These are phyloP conservation scores for Halichoeres trimaculatus DNA, from an alignment of 2,113 vertebrate species.

Conservation along the genomic window DNA sequence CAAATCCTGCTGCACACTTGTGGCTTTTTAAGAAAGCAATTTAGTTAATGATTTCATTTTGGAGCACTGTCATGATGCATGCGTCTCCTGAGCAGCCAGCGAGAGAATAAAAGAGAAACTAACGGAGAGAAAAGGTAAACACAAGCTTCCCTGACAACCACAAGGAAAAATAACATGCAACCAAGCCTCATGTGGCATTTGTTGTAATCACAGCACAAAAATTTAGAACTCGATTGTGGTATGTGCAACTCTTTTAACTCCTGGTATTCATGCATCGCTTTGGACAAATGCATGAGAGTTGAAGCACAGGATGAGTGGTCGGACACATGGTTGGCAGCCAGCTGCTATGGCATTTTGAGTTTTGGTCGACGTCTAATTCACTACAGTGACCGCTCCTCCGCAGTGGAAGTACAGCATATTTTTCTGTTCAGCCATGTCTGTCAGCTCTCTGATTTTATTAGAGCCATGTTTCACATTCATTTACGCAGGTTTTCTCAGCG, in stretches of 20 bases:
- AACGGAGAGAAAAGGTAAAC: slow-evolving; percentile 68
- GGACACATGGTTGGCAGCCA: slow-evolving; percentile 62
- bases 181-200: slow-evolving; percentile 42
- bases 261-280: slow-evolving; percentile 9
- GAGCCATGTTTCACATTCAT: slow-evolving; percentile 78
- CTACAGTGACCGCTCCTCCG: slow-evolving; percentile 66
- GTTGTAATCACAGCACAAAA: slow-evolving; percentile 41
- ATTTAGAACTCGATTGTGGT: slow-evolving; percentile 38
- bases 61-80: slow-evolving; percentile 78
- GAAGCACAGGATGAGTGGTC: slow-evolving; percentile 54
- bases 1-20: slow-evolving; percentile 78
- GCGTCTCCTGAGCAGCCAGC: slow-evolving; percentile 50
- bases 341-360: slow-evolving; percentile 75
- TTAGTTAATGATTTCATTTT: slow-evolving; percentile 85
- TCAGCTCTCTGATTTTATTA: slow-evolving; percentile 83
- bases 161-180: slow-evolving; percentile 54
- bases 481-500: slow-evolving; percentile 73
- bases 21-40: slow-evolving; percentile 83
- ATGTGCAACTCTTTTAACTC: slow-evolving; percentile 25
- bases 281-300: slow-evolving; percentile 40
- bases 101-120: slow-evolving; percentile 51
- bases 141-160: slow-evolving; percentile 47
- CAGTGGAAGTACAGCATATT: slow-evolving; percentile 69
- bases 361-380: slow-evolving; percentile 79
- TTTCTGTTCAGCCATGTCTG: slow-evolving; percentile 79